Base-by-base conservation (phyloP, 2,888 invertebrate species). In the Nowickia ferox region DNA sequence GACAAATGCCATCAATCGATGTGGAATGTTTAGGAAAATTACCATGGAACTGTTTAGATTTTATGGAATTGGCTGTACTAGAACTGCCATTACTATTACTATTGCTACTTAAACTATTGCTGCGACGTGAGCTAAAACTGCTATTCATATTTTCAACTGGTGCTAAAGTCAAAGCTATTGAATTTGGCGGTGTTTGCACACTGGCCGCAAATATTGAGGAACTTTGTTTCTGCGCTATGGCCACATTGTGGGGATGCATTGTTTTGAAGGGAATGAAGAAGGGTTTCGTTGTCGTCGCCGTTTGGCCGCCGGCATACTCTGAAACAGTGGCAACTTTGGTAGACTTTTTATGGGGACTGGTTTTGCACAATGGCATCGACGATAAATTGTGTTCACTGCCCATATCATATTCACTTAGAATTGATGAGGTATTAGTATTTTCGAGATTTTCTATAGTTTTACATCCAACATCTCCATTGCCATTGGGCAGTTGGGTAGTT, bases 21-120 rank as follows among this genome's bases (percentile, higher is more conserved):
- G 91, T 91, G 83, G 91, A 91, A 84, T 91, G 91, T 53, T 90
- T 89, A 42, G 90, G 88, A 78, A 91, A 91, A 87, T 91, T 91
- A 46, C 91, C 89, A 80, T 91, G 90, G 79, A 90, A 91, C 87
- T 91, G 91, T 85, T 90, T 90, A 59, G 90, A 84, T 66, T 84
- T 87, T 65, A 79, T 82, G 75, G 84, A 90, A 87, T 89, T 90
- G 87, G 89, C 87, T 44, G 87, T 89, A 83, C 88, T 90, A 75
- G 68, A 81, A 87, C 89, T 90, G 86, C 88, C 87, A 81, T 89
- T 90, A 86, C 88, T 88, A 77, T 89, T 89, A 75, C 87, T 87
- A 69, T 84, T 87, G 65, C 84, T 88, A 87, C 91, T 91, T 82
- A 91, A 69, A 83, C 91, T 91, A 68, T 90, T 91, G 78, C 90